These are phyloP conservation scores for Ephydatia muelleri DNA, from an alignment of 37 sponge, comb jelly and placozoan species.

Conservation along the genomic window DNA sequence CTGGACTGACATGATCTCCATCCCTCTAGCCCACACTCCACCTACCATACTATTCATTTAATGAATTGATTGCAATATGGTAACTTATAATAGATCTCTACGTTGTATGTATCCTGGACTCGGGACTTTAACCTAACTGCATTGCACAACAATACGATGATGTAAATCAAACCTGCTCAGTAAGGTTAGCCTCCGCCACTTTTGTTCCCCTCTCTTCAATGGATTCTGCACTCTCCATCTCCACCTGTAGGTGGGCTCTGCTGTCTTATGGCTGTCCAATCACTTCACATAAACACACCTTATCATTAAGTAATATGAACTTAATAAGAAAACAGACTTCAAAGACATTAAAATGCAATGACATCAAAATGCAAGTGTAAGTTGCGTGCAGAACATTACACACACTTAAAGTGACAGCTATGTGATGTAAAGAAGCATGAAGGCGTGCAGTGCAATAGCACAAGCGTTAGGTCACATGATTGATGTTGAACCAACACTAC, in stretches of 20 bases:
- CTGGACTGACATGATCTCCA: too few relatives aligned
- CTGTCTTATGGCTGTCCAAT: too few relatives aligned
- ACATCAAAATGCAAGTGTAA: too few relatives aligned
- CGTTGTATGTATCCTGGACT: neutral
- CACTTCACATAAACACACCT: too few relatives aligned
- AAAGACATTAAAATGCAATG: too few relatives aligned
- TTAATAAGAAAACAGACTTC: too few relatives aligned
- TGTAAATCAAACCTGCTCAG: conserved; percentile 30
- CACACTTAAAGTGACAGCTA: too few relatives aligned
- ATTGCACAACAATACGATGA: neutral
- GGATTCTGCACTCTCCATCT: conserved; percentile 58
- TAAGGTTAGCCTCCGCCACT: conserved; percentile 6
- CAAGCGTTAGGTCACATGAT: neutral
- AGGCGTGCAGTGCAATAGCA: too few relatives aligned
- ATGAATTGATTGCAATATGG: neutral
- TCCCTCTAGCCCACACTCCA: neutral
- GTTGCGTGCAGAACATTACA: too few relatives aligned
- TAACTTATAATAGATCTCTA: neutral
- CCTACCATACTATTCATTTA: too few relatives aligned
- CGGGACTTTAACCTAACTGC: neutral
- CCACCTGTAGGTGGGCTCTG: conserved; percentile 26
- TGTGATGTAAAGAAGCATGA: too few relatives aligned
- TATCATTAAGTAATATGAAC: too few relatives aligned
- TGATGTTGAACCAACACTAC: conserved; percentile 19
- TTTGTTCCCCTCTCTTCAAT: conserved; percentile 8